These are phyloP conservation scores for Stenodema calcarata DNA, from an alignment of 2,888 invertebrate genomes.

Conservation along the genomic window DNA sequence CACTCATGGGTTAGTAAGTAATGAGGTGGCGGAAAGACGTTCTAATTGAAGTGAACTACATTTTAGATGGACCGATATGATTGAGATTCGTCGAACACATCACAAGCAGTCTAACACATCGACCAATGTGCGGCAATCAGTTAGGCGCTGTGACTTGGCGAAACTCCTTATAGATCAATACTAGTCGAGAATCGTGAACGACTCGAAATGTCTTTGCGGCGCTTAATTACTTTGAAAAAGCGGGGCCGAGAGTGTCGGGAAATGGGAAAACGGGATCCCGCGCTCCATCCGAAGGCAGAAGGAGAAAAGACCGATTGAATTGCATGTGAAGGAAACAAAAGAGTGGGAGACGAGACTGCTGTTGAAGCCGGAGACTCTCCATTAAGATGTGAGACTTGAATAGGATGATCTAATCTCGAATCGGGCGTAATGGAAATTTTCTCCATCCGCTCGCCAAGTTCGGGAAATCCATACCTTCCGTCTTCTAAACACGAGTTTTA, in stretches of 20 bases:
- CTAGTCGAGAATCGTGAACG: neutral
- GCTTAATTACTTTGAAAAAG: neutral
- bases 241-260: neutral
- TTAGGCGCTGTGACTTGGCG: neutral
- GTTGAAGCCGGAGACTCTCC: neutral
- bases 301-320: constrained; percentile 6
- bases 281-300: neutral
- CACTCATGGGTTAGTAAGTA: no score
- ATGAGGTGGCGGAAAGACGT: no score
- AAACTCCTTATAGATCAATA: neutral
- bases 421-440: constrained; percentile 31
- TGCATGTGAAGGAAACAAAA: constrained; percentile 21
- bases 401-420: constrained; percentile 31
- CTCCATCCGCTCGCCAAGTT: neutral
- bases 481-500: neutral
- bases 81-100: no score
- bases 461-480: neutral
- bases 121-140: neutral
- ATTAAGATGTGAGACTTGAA: constrained; percentile 14
- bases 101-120: neutral
- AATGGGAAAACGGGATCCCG: neutral
- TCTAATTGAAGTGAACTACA: no score
- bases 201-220: neutral
- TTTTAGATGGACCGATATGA: no score
- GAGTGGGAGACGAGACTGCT: neutral